Percentiles rank a stretch among this genome's conserved stretches.
Evolutionary conservation across 2,797 vertebrate species (phyloP).

Genomic region (Phaenicophaeus curvirostris): DNA sequence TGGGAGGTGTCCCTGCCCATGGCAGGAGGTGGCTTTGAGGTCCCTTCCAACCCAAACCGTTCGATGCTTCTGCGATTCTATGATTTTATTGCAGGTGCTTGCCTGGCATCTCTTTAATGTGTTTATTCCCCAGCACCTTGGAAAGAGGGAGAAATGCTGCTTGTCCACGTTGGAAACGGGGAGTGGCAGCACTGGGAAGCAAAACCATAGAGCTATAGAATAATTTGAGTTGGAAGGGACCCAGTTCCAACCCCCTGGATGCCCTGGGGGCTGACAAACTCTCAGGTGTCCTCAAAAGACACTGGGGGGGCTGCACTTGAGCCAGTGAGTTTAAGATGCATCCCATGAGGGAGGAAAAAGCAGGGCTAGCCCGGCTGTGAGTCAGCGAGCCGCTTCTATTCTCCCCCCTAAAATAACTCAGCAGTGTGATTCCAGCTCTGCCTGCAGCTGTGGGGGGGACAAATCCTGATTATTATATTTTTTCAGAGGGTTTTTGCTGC

Average conservation of each 20-base stretch:
- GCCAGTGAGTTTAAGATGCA: not conserved
- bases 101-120: not conserved
- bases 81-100: not conserved
- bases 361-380: not conserved
- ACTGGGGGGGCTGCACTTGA: not conserved
- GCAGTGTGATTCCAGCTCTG: not conserved
- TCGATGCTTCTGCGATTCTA: too few relatives aligned
- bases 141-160: not conserved
- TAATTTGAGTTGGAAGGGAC: too few relatives aligned
- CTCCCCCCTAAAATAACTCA: not conserved
- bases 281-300: not conserved
- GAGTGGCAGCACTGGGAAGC: not conserved
- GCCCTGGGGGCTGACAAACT: not conserved
- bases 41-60: too few relatives aligned
- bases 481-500: not conserved
- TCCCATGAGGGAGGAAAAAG: not conserved
- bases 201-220: too few relatives aligned
- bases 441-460: not conserved
- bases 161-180: not conserved
- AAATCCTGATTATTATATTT: not conserved
- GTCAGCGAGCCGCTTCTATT: not conserved
- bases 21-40: too few relatives aligned
- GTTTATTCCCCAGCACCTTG: not conserved
- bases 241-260: not conserved
- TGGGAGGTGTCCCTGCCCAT: too few relatives aligned